Evolutionary conservation across 2,797 vertebrate genomes (phyloP).

Genomic region (Carduelis carduelis): DNA sequence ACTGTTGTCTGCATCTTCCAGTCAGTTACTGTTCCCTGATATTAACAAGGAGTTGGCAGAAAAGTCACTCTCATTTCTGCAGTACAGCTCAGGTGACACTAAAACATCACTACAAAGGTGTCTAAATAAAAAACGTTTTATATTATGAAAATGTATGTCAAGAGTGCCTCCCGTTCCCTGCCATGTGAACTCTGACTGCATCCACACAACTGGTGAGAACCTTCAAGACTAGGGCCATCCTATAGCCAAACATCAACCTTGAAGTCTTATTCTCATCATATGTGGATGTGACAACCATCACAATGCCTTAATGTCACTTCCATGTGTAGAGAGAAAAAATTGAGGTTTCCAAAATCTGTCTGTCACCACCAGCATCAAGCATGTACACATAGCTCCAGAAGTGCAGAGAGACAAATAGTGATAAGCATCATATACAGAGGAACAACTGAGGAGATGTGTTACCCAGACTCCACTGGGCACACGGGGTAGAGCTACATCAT

Average conservation of each 20-base stretch:
- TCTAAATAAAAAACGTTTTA: neutral
- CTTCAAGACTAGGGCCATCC: neutral
- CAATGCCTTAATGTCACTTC: neutral
- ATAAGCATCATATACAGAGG: neutral
- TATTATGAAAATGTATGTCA: neutral
- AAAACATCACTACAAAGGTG: neutral
- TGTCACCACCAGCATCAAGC: neutral
- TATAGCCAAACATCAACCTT: neutral
- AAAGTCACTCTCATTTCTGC: neutral
- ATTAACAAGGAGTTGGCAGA: neutral
- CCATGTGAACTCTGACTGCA: neutral
- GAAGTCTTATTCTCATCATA: neutral
- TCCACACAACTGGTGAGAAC: neutral
- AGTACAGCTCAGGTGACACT: neutral
- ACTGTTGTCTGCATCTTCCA: neutral
- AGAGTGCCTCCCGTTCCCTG: neutral
- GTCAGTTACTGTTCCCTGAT: neutral
- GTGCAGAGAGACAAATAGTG: neutral
- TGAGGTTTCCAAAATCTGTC: neutral
- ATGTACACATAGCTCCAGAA: neutral
- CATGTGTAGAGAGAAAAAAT: neutral
- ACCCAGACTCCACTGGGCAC: neutral
- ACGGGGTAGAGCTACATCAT: neutral
- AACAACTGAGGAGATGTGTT: neutral
- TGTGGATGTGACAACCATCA: rapidly evolving